phyloP scores from a whole-genome alignment of 2,888 invertebrate species.

The Drosophila setosimentum region DNA sequence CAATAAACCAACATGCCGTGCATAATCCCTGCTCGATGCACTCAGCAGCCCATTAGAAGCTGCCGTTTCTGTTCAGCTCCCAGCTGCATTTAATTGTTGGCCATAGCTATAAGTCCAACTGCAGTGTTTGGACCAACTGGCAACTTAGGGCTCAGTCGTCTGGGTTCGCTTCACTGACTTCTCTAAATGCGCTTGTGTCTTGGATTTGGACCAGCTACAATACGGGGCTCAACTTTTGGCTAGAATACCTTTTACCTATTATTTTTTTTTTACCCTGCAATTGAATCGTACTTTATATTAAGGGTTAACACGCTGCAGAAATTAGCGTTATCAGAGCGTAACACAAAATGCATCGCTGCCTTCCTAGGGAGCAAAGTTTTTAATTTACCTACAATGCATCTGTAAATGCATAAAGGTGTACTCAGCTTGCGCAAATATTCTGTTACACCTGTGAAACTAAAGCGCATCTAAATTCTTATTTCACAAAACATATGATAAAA shows the following conservation, averaged over 20 bases:
- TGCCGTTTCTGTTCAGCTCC: conserved; percentile 10
- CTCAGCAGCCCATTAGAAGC: conserved; percentile 36
- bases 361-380: background rate
- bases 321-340: conserved; percentile 64
- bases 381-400: background rate
- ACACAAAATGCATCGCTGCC: conserved; percentile 27
- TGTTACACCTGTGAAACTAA: background rate
- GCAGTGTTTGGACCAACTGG: conserved; percentile 6
- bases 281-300: background rate
- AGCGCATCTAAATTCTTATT: background rate
- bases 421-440: background rate
- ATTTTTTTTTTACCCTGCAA: background rate
- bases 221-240: background rate
- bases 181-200: conserved; percentile 9
- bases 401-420: background rate
- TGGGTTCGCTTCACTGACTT: conserved; percentile 32
- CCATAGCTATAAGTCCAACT: conserved; percentile 5
- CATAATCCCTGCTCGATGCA: conserved; percentile 33
- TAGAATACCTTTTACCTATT: conserved; percentile 2
- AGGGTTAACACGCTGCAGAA: conserved; percentile 6
- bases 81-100: conserved; percentile 12
- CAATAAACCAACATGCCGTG: conserved; percentile 28
- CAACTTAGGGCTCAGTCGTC: conserved; percentile 11
- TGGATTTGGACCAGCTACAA: conserved; percentile 23
- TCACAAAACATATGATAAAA: background rate